Evolutionary conservation across 2,113 vertebrate species (phyloP).

Genomic region (Psettodes erumei): DNA sequence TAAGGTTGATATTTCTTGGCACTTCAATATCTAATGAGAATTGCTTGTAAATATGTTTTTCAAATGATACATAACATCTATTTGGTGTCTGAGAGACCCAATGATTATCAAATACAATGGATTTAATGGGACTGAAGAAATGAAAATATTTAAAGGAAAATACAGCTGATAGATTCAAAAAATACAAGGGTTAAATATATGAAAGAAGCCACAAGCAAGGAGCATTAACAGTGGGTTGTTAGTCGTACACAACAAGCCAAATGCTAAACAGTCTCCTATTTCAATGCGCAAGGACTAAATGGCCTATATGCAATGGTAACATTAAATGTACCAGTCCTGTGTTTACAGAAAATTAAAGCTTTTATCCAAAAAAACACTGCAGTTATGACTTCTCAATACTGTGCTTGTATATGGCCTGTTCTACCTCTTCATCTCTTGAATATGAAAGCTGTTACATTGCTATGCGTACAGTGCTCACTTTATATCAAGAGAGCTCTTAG

Average conservation of each 20-base stretch:
- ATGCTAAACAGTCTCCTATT: background rate
- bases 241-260: background rate
- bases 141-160: no score
- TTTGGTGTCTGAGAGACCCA: background rate
- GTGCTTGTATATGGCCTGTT: constrained; percentile 67
- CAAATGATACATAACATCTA: background rate
- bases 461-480: constrained; percentile 34
- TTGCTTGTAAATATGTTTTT: background rate
- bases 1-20: background rate
- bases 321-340: background rate
- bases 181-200: background rate
- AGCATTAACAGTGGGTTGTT: background rate
- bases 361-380: constrained; percentile 33
- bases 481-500: constrained; percentile 48
- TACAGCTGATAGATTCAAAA: background rate
- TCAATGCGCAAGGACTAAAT: constrained; percentile 7
- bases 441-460: constrained; percentile 50
- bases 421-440: constrained; percentile 51
- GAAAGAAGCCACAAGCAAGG: background rate
- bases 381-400: constrained; percentile 26
- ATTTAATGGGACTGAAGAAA: no score
- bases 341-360: constrained; percentile 33
- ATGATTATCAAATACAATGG: background rate
- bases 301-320: background rate
- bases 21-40: background rate